Percentiles rank a stretch among this genome's conserved stretches.
These are phyloP conservation scores for Drosophila paracracens DNA, from an alignment of 2,888 invertebrate genomes.

Conservation along the genomic window DNA sequence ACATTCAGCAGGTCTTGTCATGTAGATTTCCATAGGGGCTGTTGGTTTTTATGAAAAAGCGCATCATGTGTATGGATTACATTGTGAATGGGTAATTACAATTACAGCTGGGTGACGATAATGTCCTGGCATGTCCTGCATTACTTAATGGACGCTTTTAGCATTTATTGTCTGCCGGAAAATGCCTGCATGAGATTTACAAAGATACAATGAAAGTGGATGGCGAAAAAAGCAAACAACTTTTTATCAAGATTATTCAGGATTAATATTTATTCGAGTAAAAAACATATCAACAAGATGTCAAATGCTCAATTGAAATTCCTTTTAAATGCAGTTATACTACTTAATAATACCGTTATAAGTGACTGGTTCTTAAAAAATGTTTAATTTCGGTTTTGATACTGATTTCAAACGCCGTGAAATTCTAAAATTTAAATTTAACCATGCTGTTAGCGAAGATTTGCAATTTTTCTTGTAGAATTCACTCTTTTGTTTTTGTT, in stretches of 20 bases:
- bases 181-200: neutral
- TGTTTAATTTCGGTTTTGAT: no score
- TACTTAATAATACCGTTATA: neutral
- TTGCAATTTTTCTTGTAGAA: neutral
- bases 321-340: neutral
- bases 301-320: neutral
- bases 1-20: neutral
- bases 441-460: neutral
- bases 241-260: no score
- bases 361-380: no score
- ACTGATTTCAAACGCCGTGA: no score
- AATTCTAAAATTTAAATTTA: neutral
- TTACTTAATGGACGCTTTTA: conserved; percentile 35
- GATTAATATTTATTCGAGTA: neutral
- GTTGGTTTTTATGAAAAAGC: conserved; percentile 32
- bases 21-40: conserved; percentile 21
- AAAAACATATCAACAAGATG: neutral
- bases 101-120: conserved; percentile 35
- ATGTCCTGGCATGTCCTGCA: conserved; percentile 35
- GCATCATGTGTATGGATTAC: conserved; percentile 10
- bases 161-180: conserved; percentile 20
- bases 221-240: neutral
- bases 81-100: conserved; percentile 33
- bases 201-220: neutral
- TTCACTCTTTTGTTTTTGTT: neutral